Conservation (phyloP, 2,797 vertebrate species). For the Dallia pectoralis region DNA sequence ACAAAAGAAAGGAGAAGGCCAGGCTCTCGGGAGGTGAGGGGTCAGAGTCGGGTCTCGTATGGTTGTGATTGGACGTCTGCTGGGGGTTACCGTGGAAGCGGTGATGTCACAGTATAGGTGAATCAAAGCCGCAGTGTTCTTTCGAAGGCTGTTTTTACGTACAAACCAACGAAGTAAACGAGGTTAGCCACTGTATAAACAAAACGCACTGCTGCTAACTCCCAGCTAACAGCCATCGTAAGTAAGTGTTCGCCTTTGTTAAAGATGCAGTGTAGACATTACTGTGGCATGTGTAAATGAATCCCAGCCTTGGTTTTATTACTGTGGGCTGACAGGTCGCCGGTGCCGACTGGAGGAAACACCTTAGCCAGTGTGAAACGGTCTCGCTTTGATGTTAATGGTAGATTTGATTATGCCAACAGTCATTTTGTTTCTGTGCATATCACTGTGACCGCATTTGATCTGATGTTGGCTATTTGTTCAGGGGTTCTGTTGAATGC, state of each 20-base stretch:
- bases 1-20: slow-evolving; percentile 84
- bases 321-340: neutral
- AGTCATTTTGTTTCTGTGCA: slow-evolving; percentile 14
- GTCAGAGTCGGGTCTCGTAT: neutral
- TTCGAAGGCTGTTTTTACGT: too few relatives aligned
- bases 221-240: too few relatives aligned
- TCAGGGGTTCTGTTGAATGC: slow-evolving; percentile 82
- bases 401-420: neutral
- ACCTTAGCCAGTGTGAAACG: neutral
- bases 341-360: neutral
- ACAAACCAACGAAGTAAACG: too few relatives aligned
- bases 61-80: slow-evolving; percentile 33
- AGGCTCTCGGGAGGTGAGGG: slow-evolving; percentile 85
- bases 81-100: slow-evolving; percentile 13
- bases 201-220: too few relatives aligned
- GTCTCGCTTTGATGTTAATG: neutral
- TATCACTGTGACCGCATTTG: slow-evolving; percentile 37
- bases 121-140: too few relatives aligned
- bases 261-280: too few relatives aligned
- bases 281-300: too few relatives aligned
- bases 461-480: slow-evolving; percentile 43
- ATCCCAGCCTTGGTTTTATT: neutral
- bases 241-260: too few relatives aligned
- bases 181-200: too few relatives aligned
- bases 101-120: neutral